phyloP scores from a whole-genome alignment of 2,113 vertebrate species.

The Macroglossus sobrinus region DNA sequence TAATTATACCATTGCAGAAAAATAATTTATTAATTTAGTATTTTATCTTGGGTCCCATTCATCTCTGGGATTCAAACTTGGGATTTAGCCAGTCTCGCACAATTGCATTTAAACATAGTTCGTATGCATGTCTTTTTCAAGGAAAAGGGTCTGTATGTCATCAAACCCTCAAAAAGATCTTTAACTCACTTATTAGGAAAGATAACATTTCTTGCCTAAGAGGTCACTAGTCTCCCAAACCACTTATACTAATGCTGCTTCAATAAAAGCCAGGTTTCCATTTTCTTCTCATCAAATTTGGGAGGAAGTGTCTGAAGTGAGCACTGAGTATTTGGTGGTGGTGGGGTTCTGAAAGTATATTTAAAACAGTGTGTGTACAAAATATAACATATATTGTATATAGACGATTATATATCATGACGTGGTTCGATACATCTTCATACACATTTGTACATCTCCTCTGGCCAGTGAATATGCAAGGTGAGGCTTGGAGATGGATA shows the following conservation, averaged over 20 bases:
- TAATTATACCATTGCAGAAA: not conserved
- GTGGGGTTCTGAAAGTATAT: not conserved
- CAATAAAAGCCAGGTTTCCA: not conserved
- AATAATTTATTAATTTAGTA: not conserved
- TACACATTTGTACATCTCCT: not conserved
- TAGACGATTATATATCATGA: not conserved
- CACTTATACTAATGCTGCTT: not conserved
- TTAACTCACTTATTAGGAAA: not conserved
- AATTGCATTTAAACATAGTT: not conserved
- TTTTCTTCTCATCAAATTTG: not conserved
- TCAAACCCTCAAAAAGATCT: not conserved
- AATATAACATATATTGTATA: rapidly evolving
- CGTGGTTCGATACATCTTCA: not conserved
- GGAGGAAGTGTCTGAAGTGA: not conserved
- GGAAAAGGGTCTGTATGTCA: not conserved
- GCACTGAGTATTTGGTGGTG: not conserved
- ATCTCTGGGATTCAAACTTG: not conserved
- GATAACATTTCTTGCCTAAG: not conserved
- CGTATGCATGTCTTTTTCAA: not conserved
- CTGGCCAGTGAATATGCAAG: not conserved
- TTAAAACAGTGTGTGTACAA: not conserved
- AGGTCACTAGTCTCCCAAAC: not conserved
- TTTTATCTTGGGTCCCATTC: not conserved
- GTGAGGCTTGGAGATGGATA: too few species aligned
- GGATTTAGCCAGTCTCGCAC: not conserved